A percentile compares a stretch with the other conserved stretches of the same genome.
Evolutionary conservation across 1,140 invertebrate species (phyloP).

Genomic region (Bombus ignitus): DNA sequence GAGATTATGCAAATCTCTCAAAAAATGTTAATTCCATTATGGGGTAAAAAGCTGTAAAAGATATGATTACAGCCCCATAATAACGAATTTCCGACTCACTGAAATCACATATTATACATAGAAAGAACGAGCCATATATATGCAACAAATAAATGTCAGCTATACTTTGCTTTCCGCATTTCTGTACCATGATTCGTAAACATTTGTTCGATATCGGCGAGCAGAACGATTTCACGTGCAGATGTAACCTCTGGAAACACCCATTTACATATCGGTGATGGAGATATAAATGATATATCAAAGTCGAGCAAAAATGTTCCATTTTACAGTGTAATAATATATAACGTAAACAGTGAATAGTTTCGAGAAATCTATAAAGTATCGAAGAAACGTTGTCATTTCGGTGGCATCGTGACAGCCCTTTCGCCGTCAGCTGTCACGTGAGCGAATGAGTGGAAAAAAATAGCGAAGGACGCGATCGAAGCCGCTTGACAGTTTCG

Average conservation of each 20-base stretch:
- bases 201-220: background rate
- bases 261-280: background rate
- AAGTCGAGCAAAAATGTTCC: background rate
- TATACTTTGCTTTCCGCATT: background rate
- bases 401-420: background rate
- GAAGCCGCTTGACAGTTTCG: background rate
- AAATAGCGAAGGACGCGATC: slow-evolving; percentile 19
- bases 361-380: too few species aligned
- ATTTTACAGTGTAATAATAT: background rate
- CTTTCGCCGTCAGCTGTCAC: slow-evolving; percentile 28
- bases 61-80: background rate
- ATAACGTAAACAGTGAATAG: too few species aligned
- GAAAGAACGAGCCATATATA: too few species aligned
- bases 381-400: background rate
- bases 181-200: background rate
- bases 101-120: background rate
- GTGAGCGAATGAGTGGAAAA: slow-evolving; percentile 3
- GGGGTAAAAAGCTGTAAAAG: too few species aligned
- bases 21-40: too few species aligned
- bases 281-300: background rate
- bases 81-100: background rate
- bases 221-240: background rate
- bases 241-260: slow-evolving; percentile 16
- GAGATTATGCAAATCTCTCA: too few species aligned
- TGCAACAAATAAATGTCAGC: too few species aligned